Base-by-base conservation (phyloP, 1,140 invertebrate genomes). In the Stratiolaelaps scimitus region DNA sequence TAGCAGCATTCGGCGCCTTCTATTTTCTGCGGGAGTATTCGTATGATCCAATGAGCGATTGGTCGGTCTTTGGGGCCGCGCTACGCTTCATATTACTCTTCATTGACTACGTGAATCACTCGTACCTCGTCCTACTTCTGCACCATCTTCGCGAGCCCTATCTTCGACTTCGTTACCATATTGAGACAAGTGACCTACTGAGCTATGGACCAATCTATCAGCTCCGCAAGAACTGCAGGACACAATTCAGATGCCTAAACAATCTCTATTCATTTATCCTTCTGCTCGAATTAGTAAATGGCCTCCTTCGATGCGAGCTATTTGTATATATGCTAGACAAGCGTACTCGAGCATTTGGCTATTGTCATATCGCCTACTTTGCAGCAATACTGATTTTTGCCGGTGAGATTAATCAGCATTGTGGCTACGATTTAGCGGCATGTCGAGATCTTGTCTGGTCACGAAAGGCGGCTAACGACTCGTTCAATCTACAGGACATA, bases 101-200 rank as follows among this genome's bases (percentile, higher is more conserved):
- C 34, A 15, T 17, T 17, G 23, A 60, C 23, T 60, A 19, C 10
- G 53, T 60, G 17, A 60, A 60, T 10, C 53, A 60, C 26, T 26
- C 53, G 23, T 60, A 29, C 53, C 34, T 60, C 26, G 26, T 60
- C 23, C 20, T 60, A 34, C 26, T 60, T 26, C 53, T 60, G 26
- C 17, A 29, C 53, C 53, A 60, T 60, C 53, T 60, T 19, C 23
- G 23, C 26, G 34, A 60, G 20, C 53, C 53, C 2, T 60, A 60
- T 10, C 53, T 29, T 26, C 26, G 13, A 34, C 47, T 48, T 4
- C 20, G 47, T 19, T 28, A 48, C 7, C 47, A 48, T 28, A 48
- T 48, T 28, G 47, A 48, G 28, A 15, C 53, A 34, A 29, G 17
- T 15, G 53, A 60, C 26, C 26, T 26, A 34, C 26, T 60, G 1